Percentiles rank a stretch among this genome's conserved stretches.
Conservation (phyloP, 1,140 invertebrate species). For the Aricia agestis region DNA sequence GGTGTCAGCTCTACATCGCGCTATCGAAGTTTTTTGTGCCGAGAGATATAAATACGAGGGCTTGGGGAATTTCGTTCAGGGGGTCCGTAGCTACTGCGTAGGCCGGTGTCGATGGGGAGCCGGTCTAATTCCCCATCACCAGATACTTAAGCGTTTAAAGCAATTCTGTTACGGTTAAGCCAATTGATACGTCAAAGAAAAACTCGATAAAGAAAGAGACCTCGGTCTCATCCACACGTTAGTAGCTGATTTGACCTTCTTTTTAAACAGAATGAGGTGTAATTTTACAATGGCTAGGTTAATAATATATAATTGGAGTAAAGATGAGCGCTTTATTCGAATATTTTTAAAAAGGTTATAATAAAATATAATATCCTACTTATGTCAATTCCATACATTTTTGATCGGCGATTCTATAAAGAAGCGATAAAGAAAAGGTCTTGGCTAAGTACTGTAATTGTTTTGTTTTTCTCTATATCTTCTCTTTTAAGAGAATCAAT, state of each 20-base stretch:
- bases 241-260: slow-evolving; percentile 65
- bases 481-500: too few species aligned
- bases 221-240: slow-evolving; percentile 53
- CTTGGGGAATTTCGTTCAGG: slow-evolving; percentile 20
- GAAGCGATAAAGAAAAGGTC: too few species aligned
- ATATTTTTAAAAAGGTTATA: too few species aligned
- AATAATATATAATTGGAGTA: too few species aligned
- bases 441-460: too few species aligned
- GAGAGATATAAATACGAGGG: slow-evolving; percentile 33
- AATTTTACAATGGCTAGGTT: too few species aligned
- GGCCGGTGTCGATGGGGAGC: slow-evolving; percentile 56
- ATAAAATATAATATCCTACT: too few species aligned
- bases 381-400: too few species aligned
- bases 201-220: slow-evolving; percentile 55
- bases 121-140: slow-evolving; percentile 58
- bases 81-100: slow-evolving; percentile 66
- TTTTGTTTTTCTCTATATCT: too few species aligned
- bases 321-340: too few species aligned
- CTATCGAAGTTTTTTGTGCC: slow-evolving; percentile 39
- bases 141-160: slow-evolving; percentile 44
- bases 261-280: slow-evolving; percentile 27
- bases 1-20: slow-evolving; percentile 43
- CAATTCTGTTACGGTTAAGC: slow-evolving; percentile 52
- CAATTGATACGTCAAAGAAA: slow-evolving; percentile 64
- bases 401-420: too few species aligned